Conservation (phyloP, 2,797 vertebrate species). For the Rhinatrema bivittatum region DNA sequence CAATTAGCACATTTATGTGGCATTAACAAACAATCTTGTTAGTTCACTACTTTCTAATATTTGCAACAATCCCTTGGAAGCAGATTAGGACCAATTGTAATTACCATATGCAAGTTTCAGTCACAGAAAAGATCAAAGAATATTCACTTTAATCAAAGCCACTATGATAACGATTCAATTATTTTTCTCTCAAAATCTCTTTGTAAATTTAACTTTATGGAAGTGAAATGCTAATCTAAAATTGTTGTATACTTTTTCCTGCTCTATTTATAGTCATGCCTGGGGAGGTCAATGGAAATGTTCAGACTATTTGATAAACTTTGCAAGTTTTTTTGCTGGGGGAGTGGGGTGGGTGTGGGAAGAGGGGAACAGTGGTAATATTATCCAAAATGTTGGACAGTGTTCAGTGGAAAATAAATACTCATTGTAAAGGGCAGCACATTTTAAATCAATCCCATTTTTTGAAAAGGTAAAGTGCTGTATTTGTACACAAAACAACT, state of each 20-base stretch:
- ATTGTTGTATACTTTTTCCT: conserved; percentile 2
- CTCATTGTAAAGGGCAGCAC: too few species aligned
- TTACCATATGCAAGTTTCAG: conserved; percentile 45
- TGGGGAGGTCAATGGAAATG: neutral
- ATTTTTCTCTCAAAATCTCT: conserved; percentile 13
- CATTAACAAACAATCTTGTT: conserved; percentile 63
- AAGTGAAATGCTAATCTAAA: conserved; percentile 13
- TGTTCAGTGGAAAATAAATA: too few species aligned
- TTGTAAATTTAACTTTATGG: conserved; percentile 21
- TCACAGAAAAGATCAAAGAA: conserved; percentile 46
- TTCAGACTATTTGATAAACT: too few species aligned
- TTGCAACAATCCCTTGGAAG: conserved; percentile 47
- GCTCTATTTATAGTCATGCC: neutral
- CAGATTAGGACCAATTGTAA: conserved; percentile 49
- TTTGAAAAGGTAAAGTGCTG: too few species aligned
- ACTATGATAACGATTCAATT: conserved; percentile 15
- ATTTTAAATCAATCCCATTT: too few species aligned
- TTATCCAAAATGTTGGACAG: too few species aligned
- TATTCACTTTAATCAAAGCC: conserved; percentile 43
- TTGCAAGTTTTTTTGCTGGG: too few species aligned
- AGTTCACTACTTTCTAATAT: conserved; percentile 65
- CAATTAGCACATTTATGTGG: conserved; percentile 58
- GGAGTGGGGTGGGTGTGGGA: too few species aligned
- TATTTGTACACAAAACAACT: too few species aligned
- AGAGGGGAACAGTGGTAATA: too few species aligned